Evolutionary conservation across 2,797 vertebrate genomes (phyloP).

Genomic region (Nyctalus aviator): DNA sequence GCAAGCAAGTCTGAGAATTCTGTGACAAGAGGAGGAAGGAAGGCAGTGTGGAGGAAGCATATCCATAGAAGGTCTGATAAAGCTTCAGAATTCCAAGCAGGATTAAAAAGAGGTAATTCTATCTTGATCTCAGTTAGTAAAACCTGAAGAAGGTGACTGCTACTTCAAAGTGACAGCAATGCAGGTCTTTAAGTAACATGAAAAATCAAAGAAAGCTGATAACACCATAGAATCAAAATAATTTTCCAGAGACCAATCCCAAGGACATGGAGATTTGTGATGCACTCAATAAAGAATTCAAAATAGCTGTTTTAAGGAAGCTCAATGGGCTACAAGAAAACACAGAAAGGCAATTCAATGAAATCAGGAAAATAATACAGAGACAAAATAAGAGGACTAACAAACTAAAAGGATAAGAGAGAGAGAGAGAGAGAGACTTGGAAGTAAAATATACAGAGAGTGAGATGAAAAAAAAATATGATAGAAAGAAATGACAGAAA

Average conservation of each 20-base stretch:
- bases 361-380: background rate
- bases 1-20: background rate
- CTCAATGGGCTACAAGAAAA: background rate
- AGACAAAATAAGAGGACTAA: background rate
- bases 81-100: background rate
- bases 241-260: background rate
- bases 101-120: background rate
- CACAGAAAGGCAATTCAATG: background rate
- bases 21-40: background rate
- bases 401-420: background rate
- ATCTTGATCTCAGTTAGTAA: background rate
- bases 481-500: background rate
- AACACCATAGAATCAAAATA: background rate
- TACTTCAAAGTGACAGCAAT: background rate
- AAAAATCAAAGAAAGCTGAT: background rate
- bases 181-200: background rate
- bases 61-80: background rate
- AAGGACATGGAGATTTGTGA: background rate
- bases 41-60: background rate
- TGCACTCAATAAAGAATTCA: background rate
- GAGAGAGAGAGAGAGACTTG: background rate
- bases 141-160: background rate
- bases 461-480: background rate
- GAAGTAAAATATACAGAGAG: background rate
- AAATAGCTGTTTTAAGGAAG: background rate